Evolutionary conservation across 2,888 invertebrate species (phyloP).

Genomic region (Sthenelais limicola): DNA sequence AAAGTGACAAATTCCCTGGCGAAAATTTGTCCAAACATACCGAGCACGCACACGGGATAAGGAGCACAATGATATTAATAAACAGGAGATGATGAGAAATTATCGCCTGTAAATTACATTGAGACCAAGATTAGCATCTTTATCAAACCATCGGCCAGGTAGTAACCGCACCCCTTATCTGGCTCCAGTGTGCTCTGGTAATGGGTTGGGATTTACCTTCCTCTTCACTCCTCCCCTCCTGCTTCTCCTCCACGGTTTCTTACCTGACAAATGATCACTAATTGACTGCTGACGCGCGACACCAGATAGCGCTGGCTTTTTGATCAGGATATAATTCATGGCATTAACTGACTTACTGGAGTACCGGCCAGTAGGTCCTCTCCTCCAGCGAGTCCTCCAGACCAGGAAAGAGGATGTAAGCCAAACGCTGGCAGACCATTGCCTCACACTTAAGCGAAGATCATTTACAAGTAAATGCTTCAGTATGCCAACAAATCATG

Average conservation of each 20-base stretch:
- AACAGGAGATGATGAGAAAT: conserved; percentile 6
- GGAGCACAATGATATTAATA: too few species aligned
- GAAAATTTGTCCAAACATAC: too few species aligned
- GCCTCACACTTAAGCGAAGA: too few species aligned
- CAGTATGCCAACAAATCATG: too few species aligned
- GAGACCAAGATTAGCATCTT: conserved; percentile 31
- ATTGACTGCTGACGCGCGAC: conserved; percentile 5
- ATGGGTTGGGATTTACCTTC: conserved; percentile 17
- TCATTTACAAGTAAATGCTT: too few species aligned
- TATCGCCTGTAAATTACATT: conserved; percentile 27
- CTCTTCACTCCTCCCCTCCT: background rate
- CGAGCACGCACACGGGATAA: too few species aligned
- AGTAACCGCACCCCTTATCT: background rate
- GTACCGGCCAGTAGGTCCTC: too few species aligned
- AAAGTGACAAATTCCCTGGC: too few species aligned
- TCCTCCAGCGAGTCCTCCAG: too few species aligned
- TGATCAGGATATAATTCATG: conserved; percentile 32
- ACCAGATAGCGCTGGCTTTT: background rate
- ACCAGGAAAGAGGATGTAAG: too few species aligned
- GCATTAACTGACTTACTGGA: background rate
- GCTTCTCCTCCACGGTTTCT: background rate
- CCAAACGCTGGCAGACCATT: too few species aligned
- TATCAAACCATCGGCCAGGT: conserved; percentile 26
- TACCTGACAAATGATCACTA: conserved; percentile 11
- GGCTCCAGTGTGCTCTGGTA: background rate